Percentiles rank a stretch among this genome's conserved stretches.
phyloP scores from a whole-genome alignment of 2,797 vertebrate genomes.

The Amblyraja radiata region DNA sequence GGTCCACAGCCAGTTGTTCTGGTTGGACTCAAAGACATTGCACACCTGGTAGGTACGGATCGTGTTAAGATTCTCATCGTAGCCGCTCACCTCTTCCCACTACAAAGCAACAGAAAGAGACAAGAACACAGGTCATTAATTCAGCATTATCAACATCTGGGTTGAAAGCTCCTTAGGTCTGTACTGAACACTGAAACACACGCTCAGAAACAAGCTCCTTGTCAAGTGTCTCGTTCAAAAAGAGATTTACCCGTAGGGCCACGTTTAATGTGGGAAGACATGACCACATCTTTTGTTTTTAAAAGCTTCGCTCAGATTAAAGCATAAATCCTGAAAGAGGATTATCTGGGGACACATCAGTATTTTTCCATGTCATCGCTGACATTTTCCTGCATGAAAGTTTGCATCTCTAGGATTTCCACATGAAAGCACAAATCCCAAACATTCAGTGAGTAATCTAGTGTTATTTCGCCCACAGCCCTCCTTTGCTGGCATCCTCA shows the following conservation, averaged over 20 bases:
- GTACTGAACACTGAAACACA: background rate
- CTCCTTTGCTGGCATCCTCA: too few relatives aligned
- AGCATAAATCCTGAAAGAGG: background rate
- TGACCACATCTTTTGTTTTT: background rate
- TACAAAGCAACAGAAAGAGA: constrained; percentile 47
- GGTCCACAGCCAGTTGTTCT: constrained; percentile 98
- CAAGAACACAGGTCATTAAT: background rate
- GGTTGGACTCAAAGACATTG: constrained; percentile 93
- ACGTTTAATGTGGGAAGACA: background rate
- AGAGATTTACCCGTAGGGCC: background rate
- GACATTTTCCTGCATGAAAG: too few relatives aligned
- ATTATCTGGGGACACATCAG: too few relatives aligned
- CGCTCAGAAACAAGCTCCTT: background rate
- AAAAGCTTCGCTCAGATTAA: background rate
- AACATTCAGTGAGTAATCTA: too few relatives aligned
- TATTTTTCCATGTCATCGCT: too few relatives aligned
- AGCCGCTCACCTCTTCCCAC: constrained; percentile 99
- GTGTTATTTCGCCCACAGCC: too few relatives aligned
- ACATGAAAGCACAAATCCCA: too few relatives aligned
- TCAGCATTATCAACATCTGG: background rate
- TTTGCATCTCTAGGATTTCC: too few relatives aligned
- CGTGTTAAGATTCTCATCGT: constrained; percentile 97
- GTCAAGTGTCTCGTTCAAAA: background rate
- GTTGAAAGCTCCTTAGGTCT: background rate
- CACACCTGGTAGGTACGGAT: constrained; percentile 98